Evolutionary conservation across 2,113 vertebrate species (phyloP).

Genomic region (Prinia subflava): DNA sequence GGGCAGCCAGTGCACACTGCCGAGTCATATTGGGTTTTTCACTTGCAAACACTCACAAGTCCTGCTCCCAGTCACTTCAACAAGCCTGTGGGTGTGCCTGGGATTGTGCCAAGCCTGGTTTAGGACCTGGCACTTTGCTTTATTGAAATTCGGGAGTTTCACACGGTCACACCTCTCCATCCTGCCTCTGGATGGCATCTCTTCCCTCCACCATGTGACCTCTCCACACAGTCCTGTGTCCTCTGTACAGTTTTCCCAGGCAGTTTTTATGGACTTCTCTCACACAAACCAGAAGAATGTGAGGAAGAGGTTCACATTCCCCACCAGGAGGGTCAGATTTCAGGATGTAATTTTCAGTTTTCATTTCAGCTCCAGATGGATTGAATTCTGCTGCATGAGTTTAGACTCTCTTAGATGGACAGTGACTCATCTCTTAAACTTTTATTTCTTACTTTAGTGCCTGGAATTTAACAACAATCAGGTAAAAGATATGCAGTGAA

Average conservation of each 20-base stretch:
- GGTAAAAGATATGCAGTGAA: background rate
- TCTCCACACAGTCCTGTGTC: background rate
- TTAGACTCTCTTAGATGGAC: background rate
- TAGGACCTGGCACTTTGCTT: background rate
- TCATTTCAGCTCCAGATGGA: background rate
- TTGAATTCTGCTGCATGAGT: accelerated
- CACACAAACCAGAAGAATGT: background rate
- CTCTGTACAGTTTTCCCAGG: background rate
- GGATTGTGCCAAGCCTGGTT: background rate
- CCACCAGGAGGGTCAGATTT: background rate
- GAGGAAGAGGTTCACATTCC: accelerated
- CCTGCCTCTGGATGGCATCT: background rate
- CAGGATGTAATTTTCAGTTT: background rate
- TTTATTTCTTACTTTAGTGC: background rate
- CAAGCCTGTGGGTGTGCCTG: background rate
- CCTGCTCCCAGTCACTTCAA: too few relatives aligned
- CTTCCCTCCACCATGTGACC: accelerated
- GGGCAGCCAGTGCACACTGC: background rate
- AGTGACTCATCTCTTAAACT: background rate
- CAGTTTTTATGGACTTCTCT: background rate
- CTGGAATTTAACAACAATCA: background rate
- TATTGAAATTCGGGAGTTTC: background rate
- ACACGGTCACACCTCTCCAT: background rate
- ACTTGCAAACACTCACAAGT: background rate
- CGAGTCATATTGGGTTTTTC: accelerated